These are phyloP conservation scores for Heliconius cydno DNA, from an alignment of 2,888 invertebrate genomes.

Conservation along the genomic window DNA sequence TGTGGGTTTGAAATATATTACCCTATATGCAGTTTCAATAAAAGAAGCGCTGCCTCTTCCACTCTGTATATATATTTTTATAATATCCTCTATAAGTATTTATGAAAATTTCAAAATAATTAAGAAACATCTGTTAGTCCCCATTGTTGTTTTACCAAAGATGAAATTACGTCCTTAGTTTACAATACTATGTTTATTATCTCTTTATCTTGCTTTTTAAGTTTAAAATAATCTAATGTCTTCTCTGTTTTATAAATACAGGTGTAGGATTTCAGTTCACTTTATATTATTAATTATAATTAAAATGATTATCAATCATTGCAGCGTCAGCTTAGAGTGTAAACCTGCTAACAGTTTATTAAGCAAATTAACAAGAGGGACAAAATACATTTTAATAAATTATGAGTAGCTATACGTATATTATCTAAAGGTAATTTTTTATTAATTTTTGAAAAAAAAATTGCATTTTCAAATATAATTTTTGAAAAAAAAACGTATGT, in stretches of 20 bases:
- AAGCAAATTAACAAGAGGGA: too few relatives aligned
- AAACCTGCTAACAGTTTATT: too few relatives aligned
- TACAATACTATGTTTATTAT: conserved; percentile 13
- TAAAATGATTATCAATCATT: neutral
- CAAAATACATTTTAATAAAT: too few relatives aligned
- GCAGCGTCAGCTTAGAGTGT: too few relatives aligned
- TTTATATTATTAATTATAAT: conserved; percentile 13
- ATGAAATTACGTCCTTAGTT: conserved; percentile 40
- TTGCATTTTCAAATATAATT: too few relatives aligned
- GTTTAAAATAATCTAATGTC: neutral
- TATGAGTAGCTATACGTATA: too few relatives aligned
- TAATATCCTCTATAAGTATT: neutral
- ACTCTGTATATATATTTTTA: neutral
- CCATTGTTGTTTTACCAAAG: conserved; percentile 43
- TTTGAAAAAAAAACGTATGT: too few relatives aligned
- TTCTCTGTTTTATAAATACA: neutral
- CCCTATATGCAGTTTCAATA: too few relatives aligned
- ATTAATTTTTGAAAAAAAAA: too few relatives aligned
- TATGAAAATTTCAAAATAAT: neutral
- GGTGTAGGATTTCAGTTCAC: neutral
- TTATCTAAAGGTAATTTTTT: too few relatives aligned
- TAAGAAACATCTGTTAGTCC: conserved; percentile 24
- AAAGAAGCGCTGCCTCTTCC: too few relatives aligned
- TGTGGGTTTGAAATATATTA: too few relatives aligned
- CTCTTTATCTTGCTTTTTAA: conserved; percentile 24